These are phyloP conservation scores for Nymphalis io DNA, from an alignment of 1,140 invertebrate genomes.

Conservation along the genomic window DNA sequence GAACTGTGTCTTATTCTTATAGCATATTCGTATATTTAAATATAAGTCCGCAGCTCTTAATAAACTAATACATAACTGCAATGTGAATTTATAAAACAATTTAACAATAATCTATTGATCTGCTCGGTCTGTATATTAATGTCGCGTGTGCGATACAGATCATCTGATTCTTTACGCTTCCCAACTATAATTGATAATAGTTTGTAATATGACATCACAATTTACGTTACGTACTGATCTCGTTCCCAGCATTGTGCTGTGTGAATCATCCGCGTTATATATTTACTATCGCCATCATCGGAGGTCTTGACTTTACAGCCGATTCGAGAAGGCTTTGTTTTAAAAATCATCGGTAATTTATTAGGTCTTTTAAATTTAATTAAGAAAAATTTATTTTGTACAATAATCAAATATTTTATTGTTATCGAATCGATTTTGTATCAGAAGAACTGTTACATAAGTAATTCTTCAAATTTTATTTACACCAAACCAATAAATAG, in stretches of 20 bases:
- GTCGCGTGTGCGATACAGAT: constrained; percentile 27
- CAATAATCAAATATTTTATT: no score
- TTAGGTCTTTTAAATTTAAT: neutral
- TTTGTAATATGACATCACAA: constrained; percentile 39
- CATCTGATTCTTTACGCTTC: constrained; percentile 21
- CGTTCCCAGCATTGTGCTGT: constrained; percentile 38
- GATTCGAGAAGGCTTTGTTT: neutral
- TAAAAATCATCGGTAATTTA: no score
- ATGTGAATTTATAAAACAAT: neutral
- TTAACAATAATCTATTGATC: neutral
- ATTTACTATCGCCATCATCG: constrained; percentile 14
- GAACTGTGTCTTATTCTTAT: no score
- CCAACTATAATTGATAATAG: constrained; percentile 31
- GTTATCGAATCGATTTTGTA: no score
- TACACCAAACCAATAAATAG: no score
- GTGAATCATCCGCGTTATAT: constrained; percentile 20
- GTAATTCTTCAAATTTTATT: no score
- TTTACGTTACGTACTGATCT: constrained; percentile 36
- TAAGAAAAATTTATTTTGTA: no score
- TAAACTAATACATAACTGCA: neutral
- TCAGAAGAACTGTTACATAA: no score
- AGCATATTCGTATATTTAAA: no score
- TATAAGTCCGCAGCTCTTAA: no score
- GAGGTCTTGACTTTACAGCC: constrained; percentile 1
- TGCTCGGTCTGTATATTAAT: constrained; percentile 3